phyloP scores from a whole-genome alignment of 2,888 invertebrate genomes.

The Endotricha flammealis region DNA sequence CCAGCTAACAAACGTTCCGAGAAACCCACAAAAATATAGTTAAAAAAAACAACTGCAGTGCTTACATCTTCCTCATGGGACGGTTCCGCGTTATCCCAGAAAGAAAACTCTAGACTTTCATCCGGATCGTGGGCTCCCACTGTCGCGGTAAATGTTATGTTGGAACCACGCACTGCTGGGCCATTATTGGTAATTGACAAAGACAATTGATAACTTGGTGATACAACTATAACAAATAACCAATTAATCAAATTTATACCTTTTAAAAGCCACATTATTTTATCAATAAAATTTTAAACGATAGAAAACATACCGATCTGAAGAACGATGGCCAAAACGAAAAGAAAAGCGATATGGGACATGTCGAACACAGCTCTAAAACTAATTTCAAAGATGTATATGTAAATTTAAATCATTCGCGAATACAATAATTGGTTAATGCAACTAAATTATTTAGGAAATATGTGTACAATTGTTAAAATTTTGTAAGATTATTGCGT shows the following conservation, averaged over 20 bases:
- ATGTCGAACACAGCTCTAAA: slow-evolving; percentile 28
- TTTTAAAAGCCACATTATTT: background rate
- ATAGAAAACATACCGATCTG: slow-evolving; percentile 31
- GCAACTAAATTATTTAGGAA: too few relatives aligned
- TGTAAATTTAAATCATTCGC: slow-evolving; percentile 10
- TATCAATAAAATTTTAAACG: too few relatives aligned
- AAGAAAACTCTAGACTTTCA: slow-evolving; percentile 68
- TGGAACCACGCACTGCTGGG: slow-evolving; percentile 84
- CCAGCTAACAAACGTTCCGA: too few relatives aligned
- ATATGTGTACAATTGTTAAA: slow-evolving; percentile 9
- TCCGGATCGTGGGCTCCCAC: slow-evolving; percentile 68
- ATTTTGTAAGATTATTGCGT: slow-evolving; percentile 31
- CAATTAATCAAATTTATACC: background rate
- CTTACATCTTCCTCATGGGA: slow-evolving; percentile 67
- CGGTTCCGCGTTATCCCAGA: slow-evolving; percentile 80
- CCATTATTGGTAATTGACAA: slow-evolving; percentile 80
- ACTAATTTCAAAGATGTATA: slow-evolving; percentile 5
- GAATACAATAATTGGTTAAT: background rate
- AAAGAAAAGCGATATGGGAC: slow-evolving; percentile 38
- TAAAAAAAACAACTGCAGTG: too few relatives aligned
- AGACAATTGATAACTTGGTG: slow-evolving; percentile 38
- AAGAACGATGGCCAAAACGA: slow-evolving; percentile 42
- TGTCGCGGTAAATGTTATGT: slow-evolving; percentile 82
- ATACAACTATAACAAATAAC: slow-evolving; percentile 36
- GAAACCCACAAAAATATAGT: too few relatives aligned